phyloP scores from a whole-genome alignment of 2,797 vertebrate species.

The Ctenochaetus hawaiiensis region DNA sequence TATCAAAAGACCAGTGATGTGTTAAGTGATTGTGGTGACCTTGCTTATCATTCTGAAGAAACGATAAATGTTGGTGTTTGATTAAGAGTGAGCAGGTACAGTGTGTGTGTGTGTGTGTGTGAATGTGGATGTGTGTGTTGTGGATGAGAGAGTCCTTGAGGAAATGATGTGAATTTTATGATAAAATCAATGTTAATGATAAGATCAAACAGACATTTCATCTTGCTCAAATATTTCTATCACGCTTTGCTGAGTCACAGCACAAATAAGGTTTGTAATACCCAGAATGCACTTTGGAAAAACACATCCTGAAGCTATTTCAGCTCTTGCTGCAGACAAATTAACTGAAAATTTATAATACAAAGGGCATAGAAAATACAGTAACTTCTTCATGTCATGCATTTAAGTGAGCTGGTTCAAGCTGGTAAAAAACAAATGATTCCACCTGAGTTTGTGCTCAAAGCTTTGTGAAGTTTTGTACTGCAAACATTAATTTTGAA shows the following conservation, averaged over 20 bases:
- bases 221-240: constrained; percentile 45
- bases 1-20: neutral
- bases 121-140: too few species aligned
- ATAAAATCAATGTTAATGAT: constrained; percentile 6
- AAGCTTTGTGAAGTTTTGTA: too few species aligned
- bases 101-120: too few species aligned
- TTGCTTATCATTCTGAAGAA: too few species aligned
- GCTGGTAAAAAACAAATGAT: too few species aligned
- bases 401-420: neutral
- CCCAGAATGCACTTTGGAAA: constrained; percentile 12
- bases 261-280: constrained; percentile 15
- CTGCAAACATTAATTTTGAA: too few species aligned
- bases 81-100: neutral
- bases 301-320: constrained; percentile 5
- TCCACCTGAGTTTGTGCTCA: too few species aligned
- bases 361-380: constrained; percentile 3
- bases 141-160: neutral
- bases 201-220: constrained; percentile 25
- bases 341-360: constrained; percentile 21
- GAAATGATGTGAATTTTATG: neutral
- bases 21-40: neutral
- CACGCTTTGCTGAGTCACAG: constrained; percentile 36
- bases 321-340: neutral
- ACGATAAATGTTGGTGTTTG: too few species aligned
- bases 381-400: neutral